These are phyloP conservation scores for Thalassoma bifasciatum DNA, from an alignment of 2,113 vertebrate genomes.

Conservation along the genomic window DNA sequence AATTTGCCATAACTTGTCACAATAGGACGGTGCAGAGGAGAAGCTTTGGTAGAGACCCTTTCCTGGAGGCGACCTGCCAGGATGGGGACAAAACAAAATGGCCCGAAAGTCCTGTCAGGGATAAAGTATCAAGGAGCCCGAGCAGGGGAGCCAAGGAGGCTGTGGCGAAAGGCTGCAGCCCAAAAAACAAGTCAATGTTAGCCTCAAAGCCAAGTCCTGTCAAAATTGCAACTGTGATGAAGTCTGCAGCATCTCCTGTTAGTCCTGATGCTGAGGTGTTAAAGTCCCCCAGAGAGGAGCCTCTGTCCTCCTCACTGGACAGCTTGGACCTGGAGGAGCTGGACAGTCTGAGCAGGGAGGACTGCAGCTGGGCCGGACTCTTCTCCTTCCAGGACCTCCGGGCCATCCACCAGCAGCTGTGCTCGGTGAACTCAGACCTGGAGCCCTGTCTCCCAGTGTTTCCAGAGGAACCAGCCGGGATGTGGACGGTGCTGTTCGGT, in stretches of 20 bases:
- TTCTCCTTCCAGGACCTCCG: slow-evolving; percentile 96
- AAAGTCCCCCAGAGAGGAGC: slow-evolving; percentile 76
- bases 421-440: slow-evolving; percentile 92
- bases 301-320: slow-evolving; percentile 54
- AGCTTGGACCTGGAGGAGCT: slow-evolving; percentile 69
- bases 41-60: slow-evolving; percentile 84
- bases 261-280: slow-evolving; percentile 81
- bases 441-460: slow-evolving; percentile 92
- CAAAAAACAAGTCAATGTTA: slow-evolving; percentile 19
- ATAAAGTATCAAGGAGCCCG: slow-evolving; percentile 58
- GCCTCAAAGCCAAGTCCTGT: slow-evolving; percentile 44
- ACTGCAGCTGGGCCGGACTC: slow-evolving; percentile 96
- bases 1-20: slow-evolving; percentile 96
- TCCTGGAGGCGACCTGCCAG: slow-evolving; percentile 38
- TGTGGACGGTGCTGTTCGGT: slow-evolving; percentile 96
- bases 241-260: slow-evolving; percentile 25
- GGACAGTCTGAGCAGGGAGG: slow-evolving; percentile 80
- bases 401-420: slow-evolving; percentile 91
- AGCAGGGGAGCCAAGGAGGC: slow-evolving; percentile 44
- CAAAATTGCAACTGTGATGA: slow-evolving; percentile 48
- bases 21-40: slow-evolving; percentile 93
- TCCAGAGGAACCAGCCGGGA: slow-evolving; percentile 91
- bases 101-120: slow-evolving; percentile 69
- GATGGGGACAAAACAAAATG: slow-evolving; percentile 75
- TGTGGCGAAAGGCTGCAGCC: slow-evolving; percentile 33